Conservation (phyloP, 2,888 invertebrate genomes). For the Dicroscelio sp. region DNA sequence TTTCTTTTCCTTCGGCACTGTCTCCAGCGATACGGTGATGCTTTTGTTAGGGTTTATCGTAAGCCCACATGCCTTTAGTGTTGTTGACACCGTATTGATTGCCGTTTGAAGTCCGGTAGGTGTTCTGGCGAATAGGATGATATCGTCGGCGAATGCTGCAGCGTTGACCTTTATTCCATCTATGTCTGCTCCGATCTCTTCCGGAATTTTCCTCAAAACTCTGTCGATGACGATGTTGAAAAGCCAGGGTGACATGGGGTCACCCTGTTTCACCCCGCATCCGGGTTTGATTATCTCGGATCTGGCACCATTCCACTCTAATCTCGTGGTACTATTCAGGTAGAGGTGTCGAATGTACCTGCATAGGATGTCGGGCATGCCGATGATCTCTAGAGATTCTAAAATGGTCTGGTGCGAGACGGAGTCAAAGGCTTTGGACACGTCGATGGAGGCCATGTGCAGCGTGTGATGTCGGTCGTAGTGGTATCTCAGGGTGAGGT, state of each 20-base stretch:
- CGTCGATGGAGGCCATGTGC: conserved; percentile 77
- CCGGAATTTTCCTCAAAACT: not conserved
- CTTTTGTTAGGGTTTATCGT: conserved; percentile 86
- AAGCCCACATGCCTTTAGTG: conserved; percentile 81
- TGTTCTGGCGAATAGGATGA: conserved; percentile 9
- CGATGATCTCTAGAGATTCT: not conserved
- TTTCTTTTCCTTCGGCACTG: conserved; percentile 82
- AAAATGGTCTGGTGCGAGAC: conserved; percentile 64
- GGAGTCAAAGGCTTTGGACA: conserved; percentile 83
- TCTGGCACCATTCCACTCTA: not conserved
- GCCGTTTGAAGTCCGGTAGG: conserved; percentile 24
- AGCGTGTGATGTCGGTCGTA: not conserved
- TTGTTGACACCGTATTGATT: conserved; percentile 25
- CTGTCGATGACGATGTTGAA: conserved; percentile 45
- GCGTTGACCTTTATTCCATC: not conserved
- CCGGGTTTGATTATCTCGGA: conserved; percentile 16
- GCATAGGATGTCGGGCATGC: not conserved
- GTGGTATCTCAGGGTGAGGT: conserved; percentile 17
- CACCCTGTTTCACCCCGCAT: conserved; percentile 40
- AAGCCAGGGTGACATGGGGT: conserved; percentile 33
- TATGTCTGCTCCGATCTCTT: conserved; percentile 59
- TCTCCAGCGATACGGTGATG: conserved; percentile 84
- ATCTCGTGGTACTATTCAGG: not conserved
- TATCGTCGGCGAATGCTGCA: conserved; percentile 53
- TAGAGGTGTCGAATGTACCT: not conserved